Base-by-base conservation (phyloP, 2,113 vertebrate genomes). In the Oncorhynchus mykiss region DNA sequence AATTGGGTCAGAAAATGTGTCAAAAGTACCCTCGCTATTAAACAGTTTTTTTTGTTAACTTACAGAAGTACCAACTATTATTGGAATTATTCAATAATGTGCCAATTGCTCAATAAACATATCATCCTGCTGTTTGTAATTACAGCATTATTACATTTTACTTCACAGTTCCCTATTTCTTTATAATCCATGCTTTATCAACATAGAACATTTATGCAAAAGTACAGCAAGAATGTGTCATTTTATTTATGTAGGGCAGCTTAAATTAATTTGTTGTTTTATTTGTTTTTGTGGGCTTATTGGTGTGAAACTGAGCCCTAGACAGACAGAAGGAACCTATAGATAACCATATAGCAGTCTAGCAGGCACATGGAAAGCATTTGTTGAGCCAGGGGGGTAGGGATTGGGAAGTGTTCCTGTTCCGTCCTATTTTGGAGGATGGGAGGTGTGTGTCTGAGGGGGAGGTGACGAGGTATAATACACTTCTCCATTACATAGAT, bases 381-480 rank as follows among this genome's bases (percentile, higher is more conserved):
- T 24, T 62, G 59, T 24, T 62, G 59, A 62, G 20, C 59, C 59
- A 2, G 59, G n/a, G 59, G 59, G 18, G 59, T 3, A 22, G 59
- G 59, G 59, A 22, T 22, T 22, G 59, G 59, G 59, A 62, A 62
- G n/a, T 11, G 59, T 62, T 22, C n/a, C 59, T 11, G 59, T 62
- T 22, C 59, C 59, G n/a, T 13, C n/a, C 22, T 62, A 62, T 14
- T 14, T 7, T 18, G 59, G 59, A 20, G 18, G 18, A 62, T 8
- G 59, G 59, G 59, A 62, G n/a, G 59, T 62, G 59, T 66, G 72
- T 64, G 5, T 18, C 7, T 79, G 57, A 49, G 62, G 51, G 78
- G 25, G 60, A 31, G 51, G 71, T 1, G 18, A 14, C 20, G 18
- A 59, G 62, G 24, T 72, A 14, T 78, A 74, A 75, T 22, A 65